phyloP scores from a whole-genome alignment of 2,113 vertebrate species.

The Pelusios castaneus region DNA sequence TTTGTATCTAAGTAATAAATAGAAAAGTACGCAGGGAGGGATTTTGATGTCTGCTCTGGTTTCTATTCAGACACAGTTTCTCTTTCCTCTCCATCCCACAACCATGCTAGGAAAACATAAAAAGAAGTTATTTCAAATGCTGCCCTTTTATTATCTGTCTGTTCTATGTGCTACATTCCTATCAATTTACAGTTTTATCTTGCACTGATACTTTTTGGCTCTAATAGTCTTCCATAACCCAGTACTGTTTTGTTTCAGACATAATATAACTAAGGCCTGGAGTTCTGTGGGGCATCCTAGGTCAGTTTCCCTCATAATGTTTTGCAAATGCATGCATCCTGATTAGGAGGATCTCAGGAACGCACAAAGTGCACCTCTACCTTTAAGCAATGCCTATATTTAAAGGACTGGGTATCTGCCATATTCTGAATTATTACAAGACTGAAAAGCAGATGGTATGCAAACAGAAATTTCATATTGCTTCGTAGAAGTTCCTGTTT shows the following conservation, averaged over 20 bases:
- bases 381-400: background rate
- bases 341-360: background rate
- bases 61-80: background rate
- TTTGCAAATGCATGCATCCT: background rate
- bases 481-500: background rate
- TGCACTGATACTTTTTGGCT: background rate
- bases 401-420: background rate
- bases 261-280: background rate
- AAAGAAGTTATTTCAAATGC: background rate
- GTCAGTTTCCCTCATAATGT: background rate
- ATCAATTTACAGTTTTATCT: background rate
- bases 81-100: background rate
- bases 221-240: background rate
- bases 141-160: background rate
- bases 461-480: background rate
- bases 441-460: background rate
- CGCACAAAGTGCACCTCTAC: background rate
- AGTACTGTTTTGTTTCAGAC: background rate
- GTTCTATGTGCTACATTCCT: background rate
- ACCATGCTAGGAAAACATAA: background rate
- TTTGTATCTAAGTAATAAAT: background rate
- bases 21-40: background rate
- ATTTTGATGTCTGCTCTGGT: background rate
- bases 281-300: background rate
- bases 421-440: background rate